These are phyloP conservation scores for Lysiphlebus fabarum DNA, from an alignment of 1,140 invertebrate species.

Conservation along the genomic window DNA sequence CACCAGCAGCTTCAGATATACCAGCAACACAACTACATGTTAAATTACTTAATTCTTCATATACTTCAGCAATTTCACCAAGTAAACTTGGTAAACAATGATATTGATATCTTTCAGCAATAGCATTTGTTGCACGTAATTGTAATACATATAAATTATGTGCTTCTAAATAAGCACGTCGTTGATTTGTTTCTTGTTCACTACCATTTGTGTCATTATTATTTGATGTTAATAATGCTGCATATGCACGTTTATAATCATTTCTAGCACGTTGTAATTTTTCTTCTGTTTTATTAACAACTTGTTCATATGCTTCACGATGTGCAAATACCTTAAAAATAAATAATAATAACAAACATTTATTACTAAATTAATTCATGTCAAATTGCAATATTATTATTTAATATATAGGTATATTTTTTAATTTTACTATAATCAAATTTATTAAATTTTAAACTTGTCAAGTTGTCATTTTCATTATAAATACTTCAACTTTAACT, in stretches of 20 bases:
- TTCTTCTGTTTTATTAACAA: conserved; percentile 85
- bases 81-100: conserved; percentile 46
- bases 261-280: conserved; percentile 69
- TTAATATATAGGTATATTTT: too few species aligned
- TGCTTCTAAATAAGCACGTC: conserved; percentile 76
- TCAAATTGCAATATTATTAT: too few species aligned
- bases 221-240: conserved; percentile 63
- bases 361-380: too few species aligned
- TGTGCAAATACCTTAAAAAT: conserved; percentile 70
- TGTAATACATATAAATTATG: conserved; percentile 94
- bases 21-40: conserved; percentile 46
- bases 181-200: conserved; percentile 60
- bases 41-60: conserved; percentile 46
- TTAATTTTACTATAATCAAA: too few species aligned
- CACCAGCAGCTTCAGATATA: conserved; percentile 41
- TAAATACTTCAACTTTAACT: too few species aligned
- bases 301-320: conserved; percentile 86
- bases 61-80: conserved; percentile 47
- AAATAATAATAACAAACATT: too few species aligned
- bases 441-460: too few species aligned
- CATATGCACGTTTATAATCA: conserved; percentile 82
- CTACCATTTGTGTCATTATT: background rate
- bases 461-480: too few species aligned
- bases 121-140: conserved; percentile 86
- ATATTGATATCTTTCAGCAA: conserved; percentile 64